Evolutionary conservation across 2,888 invertebrate genomes (phyloP).

Genomic region (Lasioglossum villosulum): DNA sequence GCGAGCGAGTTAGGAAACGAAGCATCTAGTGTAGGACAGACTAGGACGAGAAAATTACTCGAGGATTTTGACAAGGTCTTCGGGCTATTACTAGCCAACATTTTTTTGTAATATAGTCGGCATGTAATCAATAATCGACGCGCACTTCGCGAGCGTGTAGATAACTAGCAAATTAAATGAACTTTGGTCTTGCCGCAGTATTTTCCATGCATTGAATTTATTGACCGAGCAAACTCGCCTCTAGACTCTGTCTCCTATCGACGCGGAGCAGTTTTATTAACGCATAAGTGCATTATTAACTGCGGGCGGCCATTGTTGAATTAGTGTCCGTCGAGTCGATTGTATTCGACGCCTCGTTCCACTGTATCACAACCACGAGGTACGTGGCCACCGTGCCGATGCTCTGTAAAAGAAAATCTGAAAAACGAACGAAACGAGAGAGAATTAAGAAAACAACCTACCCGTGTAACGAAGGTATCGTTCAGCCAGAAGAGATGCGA

Average conservation of each 20-base stretch:
- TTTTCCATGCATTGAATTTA: neutral
- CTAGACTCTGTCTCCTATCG: too few relatives aligned
- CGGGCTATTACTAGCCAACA: too few relatives aligned
- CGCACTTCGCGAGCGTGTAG: neutral
- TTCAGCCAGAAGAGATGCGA: neutral
- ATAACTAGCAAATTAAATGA: neutral
- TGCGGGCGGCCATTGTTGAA: neutral
- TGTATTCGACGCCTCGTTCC: neutral
- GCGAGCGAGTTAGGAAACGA: too few relatives aligned
- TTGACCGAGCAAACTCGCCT: neutral
- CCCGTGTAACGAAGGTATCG: neutral
- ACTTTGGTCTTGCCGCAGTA: neutral
- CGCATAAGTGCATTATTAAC: neutral
- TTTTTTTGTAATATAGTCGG: too few relatives aligned
- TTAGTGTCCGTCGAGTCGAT: neutral
- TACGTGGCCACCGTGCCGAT: neutral
- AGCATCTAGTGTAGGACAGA: too few relatives aligned
- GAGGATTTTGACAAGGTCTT: too few relatives aligned
- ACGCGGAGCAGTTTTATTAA: too few relatives aligned
- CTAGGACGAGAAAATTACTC: too few relatives aligned
- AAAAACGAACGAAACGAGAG: too few relatives aligned
- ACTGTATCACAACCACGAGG: neutral
- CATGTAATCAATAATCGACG: neutral
- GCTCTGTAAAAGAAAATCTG: neutral
- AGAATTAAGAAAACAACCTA: neutral